These are phyloP conservation scores for Arrhopalites spinosus DNA, from an alignment of 2,888 invertebrate species.

Conservation along the genomic window DNA sequence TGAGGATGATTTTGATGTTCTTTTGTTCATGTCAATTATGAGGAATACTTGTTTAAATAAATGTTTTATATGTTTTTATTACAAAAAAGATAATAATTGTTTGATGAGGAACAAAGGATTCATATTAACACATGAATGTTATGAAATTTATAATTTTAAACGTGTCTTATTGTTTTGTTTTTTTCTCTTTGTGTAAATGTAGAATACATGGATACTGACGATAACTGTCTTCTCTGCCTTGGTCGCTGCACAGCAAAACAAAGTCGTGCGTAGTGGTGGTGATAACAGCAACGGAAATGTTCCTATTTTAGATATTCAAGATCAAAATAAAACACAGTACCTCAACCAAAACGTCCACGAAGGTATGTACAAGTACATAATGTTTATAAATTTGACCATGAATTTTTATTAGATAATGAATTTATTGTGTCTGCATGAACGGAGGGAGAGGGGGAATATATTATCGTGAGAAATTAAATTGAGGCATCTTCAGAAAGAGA, in stretches of 20 bases:
- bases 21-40: too few relatives aligned
- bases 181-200: conserved; percentile 7
- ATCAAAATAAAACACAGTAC: conserved; percentile 75
- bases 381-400: neutral
- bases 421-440: neutral
- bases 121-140: too few relatives aligned
- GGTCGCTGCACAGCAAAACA: conserved; percentile 34
- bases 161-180: too few relatives aligned
- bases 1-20: too few relatives aligned
- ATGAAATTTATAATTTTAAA: too few relatives aligned
- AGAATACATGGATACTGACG: conserved; percentile 27
- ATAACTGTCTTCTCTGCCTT: conserved; percentile 23
- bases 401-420: neutral
- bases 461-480: neutral
- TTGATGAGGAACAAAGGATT: too few relatives aligned
- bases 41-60: too few relatives aligned
- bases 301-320: conserved; percentile 69
- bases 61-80: too few relatives aligned
- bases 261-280: conserved; percentile 44
- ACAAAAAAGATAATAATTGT: too few relatives aligned
- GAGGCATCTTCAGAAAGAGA: neutral
- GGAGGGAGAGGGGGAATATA: neutral
- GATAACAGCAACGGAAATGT: conserved; percentile 65
- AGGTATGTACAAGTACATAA: too few relatives aligned
- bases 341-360: conserved; percentile 76